Conservation (phyloP, 2,113 vertebrate species). For the Alligator mississippiensis region DNA sequence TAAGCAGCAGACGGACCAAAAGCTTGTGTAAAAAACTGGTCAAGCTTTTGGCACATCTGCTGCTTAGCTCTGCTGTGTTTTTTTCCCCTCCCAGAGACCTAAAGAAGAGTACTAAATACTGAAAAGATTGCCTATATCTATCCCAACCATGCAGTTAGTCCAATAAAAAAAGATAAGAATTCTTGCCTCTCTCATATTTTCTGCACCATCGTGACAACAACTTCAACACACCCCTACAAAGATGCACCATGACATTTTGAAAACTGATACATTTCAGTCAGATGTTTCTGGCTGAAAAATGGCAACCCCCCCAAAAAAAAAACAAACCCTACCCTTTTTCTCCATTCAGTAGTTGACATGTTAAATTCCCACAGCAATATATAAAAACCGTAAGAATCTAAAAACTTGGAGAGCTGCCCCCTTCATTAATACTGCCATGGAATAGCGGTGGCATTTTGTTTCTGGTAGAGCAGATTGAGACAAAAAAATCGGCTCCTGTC, state of each 20-base stretch:
- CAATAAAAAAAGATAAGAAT: too few species aligned
- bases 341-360: not conserved
- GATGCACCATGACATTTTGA: not conserved
- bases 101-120: too few species aligned
- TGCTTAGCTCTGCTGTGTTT: too few species aligned
- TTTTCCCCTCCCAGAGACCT: too few species aligned
- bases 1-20: too few species aligned
- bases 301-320: not conserved
- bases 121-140: too few species aligned
- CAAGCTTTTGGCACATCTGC: too few species aligned
- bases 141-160: too few species aligned
- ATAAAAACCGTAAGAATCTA: not conserved
- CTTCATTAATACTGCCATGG: rapidly evolving
- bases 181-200: too few species aligned
- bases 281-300: not conserved
- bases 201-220: too few species aligned
- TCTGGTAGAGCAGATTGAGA: not conserved
- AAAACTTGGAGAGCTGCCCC: not conserved
- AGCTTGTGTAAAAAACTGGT: too few species aligned
- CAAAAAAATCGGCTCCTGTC: not conserved
- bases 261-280: not conserved
- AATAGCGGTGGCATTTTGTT: not conserved
- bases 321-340: not conserved
- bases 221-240: too few species aligned
- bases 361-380: not conserved